Base-by-base conservation (phyloP, 2,888 invertebrate genomes). In the Acronicta alni region DNA sequence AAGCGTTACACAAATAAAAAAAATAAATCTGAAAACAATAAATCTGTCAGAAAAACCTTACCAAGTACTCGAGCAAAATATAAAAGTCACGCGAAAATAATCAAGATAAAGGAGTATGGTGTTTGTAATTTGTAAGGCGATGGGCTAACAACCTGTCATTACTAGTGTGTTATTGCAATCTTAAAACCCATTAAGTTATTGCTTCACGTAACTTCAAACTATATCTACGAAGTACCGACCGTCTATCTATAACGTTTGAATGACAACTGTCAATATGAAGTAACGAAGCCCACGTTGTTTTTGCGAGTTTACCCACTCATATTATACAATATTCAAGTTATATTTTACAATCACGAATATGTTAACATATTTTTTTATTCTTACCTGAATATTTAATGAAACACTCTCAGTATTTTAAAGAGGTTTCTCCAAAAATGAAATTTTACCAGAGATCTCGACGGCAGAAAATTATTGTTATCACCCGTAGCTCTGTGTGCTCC, bases 121-220 rank as follows among this genome's bases (percentile, higher is more conserved):
- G 17, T 62, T 59, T 42, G 41, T 51, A 60, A 59, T 30, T 30
- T 30, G 12, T 30, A 30, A 30, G 39, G 45, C 67, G 18, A 62
- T 58, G 56, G 37, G 47, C 60, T 45, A 57, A 66, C 60, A 71
- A 60, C 57, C 51, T 55, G 45, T 55, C 57, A 60, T 75, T 67
- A 75, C 49, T 53, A 16, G 18, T 52, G 38, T 56, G 38, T 57
- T 66, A 64, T 41, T 67, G 61, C 72, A 75, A 73, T 59, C 51
- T 57, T 48, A 59, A 51, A 54, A 64, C 32, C 44, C 42, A 59
- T 71, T 67, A 75, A 46, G 15, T 45, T 49, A 67, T 75, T 72
- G 67, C 61, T 52, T 55, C 67, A 75, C 38, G 58, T 59, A 37
- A 42, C 52, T 57, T 55, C 46, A 45, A 72, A 52, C 57, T 44